A percentile compares a stretch with the other conserved stretches of the same genome.
Conservation (phyloP, 2,113 vertebrate species). For the Cettia cetti region DNA sequence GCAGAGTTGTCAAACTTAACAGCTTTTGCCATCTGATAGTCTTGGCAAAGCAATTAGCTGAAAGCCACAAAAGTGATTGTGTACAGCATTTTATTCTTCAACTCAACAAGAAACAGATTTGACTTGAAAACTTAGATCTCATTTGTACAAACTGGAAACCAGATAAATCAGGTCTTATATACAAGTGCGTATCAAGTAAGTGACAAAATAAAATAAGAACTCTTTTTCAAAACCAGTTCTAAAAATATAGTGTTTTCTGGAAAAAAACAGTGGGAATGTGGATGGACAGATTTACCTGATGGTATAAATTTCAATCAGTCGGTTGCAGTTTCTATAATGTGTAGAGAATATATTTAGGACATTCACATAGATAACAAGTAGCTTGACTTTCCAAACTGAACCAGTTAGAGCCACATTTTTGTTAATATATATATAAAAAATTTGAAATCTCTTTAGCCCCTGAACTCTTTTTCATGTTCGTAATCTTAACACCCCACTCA, state of each 20-base stretch:
- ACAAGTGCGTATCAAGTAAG: neutral
- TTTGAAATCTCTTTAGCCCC: neutral
- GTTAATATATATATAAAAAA: neutral
- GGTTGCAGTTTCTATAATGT: neutral
- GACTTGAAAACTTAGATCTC: neutral
- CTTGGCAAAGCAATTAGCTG: neutral
- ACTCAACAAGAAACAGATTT: neutral
- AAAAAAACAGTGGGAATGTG: neutral
- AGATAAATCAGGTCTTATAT: neutral
- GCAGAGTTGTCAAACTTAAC: neutral
- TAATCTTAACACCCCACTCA: conserved; percentile 62
- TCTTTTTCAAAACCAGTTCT: neutral
- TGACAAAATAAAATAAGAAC: neutral
- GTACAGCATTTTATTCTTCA: neutral
- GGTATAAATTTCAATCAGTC: neutral
- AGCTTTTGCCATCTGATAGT: neutral
- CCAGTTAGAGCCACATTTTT: neutral
- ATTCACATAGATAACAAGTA: neutral
- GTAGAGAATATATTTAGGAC: neutral
- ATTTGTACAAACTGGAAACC: neutral
- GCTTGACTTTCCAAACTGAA: conserved; percentile 17
- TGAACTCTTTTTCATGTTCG: conserved; percentile 39
- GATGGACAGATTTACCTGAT: neutral
- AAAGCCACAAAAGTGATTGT: neutral
- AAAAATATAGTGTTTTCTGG: neutral